phyloP scores from a whole-genome alignment of 2,888 invertebrate genomes.

The Pilophorus perplexus region DNA sequence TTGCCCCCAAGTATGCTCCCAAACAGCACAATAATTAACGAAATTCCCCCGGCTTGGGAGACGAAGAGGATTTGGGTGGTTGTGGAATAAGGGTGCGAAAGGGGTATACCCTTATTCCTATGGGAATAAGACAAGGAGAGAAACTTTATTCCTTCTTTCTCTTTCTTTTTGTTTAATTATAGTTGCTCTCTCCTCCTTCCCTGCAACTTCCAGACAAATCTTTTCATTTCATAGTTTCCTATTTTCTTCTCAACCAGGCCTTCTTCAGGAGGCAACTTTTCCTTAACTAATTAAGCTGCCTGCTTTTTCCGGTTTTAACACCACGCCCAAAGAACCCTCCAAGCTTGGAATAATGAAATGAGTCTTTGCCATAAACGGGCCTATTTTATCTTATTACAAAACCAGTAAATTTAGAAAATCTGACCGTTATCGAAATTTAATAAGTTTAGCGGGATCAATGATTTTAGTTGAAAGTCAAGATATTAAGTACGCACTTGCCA shows the following conservation, averaged over 20 bases:
- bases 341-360: too few species aligned
- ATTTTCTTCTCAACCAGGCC: background rate
- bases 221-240: constrained; percentile 35
- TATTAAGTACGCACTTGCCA: too few species aligned
- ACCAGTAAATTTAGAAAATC: too few species aligned
- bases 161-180: constrained; percentile 31
- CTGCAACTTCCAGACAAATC: constrained; percentile 28
- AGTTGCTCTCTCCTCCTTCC: constrained; percentile 10
- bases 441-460: too few species aligned
- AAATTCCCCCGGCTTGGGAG: constrained; percentile 29
- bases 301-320: constrained; percentile 16
- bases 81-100: constrained; percentile 7
- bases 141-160: constrained; percentile 24
- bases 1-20: constrained; percentile 26
- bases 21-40: constrained; percentile 37
- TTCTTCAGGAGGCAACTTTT: constrained; percentile 14
- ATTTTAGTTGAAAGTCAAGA: too few species aligned
- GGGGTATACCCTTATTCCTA: too few species aligned
- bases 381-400: too few species aligned
- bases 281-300: constrained; percentile 24
- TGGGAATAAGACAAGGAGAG: constrained; percentile 3
- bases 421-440: too few species aligned
- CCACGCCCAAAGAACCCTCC: constrained; percentile 2
- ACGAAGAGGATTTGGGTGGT: constrained; percentile 16
- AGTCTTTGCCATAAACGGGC: background rate